Evolutionary conservation across 2,888 invertebrate species (phyloP), one percentile per base, ranked within the genome.

Genomic region (Drosophila prostipennis): DNA sequence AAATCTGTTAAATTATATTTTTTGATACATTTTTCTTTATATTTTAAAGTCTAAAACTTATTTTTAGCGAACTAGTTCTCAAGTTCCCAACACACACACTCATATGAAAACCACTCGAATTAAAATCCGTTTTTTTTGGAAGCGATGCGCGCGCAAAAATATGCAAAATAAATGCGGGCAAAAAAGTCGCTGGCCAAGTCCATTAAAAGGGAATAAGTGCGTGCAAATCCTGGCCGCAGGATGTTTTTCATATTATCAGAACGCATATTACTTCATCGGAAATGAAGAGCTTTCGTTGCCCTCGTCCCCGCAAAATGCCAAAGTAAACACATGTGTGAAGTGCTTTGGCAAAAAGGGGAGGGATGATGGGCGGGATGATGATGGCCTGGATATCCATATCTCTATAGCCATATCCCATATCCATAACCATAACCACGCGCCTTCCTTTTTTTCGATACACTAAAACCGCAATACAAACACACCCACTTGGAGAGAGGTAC

Each of bases 131-230:
- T 26, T 63, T 49, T 54, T 39, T 56, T 73, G 71, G 71, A 42
- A 52, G 48, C 53, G 70, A 40, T 34, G 69, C 51, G 53, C 61
- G 40, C 48, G 29, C 29, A 26, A 45, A 72, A 69, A 72, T 65
- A 59, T 68, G 69, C 56, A 55, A 71, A 48, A 55, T 49, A 52
- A 56, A 56, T 43, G 42, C 39, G 53, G 46, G 32, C 37, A 32
- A 72, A 56, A 57, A 72, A 34, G 26, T 40, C 54, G 56, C 45
- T 46, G 51, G 53, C 52, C 74, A 54, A 77, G 85, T 87, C 84
- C 87, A 82, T 87, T 80, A 86, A 88, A 84, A 85, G 79, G 86
- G 82, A 80, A 86, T 84, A 88, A 86, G 87, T 83, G 89, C 81
- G 84, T 86, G 84, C 71, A 86, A 83, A 85, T 85, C 89, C 89